Base-by-base conservation (phyloP, 1,140 invertebrate genomes). In the Amyelois transitella region DNA sequence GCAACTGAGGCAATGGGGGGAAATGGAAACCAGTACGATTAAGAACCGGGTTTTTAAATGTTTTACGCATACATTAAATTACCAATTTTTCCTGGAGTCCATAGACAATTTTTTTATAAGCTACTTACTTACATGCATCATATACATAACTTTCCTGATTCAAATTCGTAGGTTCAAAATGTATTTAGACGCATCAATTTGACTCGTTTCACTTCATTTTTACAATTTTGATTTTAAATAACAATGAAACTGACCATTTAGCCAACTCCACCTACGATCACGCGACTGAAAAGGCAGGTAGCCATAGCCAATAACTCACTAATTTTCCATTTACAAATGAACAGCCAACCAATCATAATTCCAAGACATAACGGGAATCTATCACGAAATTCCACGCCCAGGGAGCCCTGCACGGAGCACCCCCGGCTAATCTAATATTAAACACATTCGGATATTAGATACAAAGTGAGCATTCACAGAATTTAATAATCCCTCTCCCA, bases 381-480 rank as follows among this genome's bases (percentile, higher is more conserved):
- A 52, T 52, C 50, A 52, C 50, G 50, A 25, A 21, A 45, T n/a
- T 6, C 51, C 38, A 18, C 20, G 19, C 18, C 19, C 19, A 18
- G 14, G 44, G 45, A 19, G 6, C 20, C 18, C 3, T 10, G 43
- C 19, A 6, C 58, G 51, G 51, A 55, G 59, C 62, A 60, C 64
- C 79, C 75, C 70, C 55, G 51, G 65, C 76, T 87, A 84, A 87
- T 87, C 82, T 79, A 87, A 87, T 87, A 87, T 87, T 87, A 84
- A 88, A 78, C 73, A 77, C 81, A 74, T 84, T 83, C 76, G 72
- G 68, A 86, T 82, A 86, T 86, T 86, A 83, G 78, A 86, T 86
- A 86, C 81, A 84, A 86, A 86, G 77, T 83, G 82, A 84, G 68
- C 82, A 86, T 86, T 84, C 81, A 78, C 72, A 80, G 79, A 88